A percentile compares a stretch with the other conserved stretches of the same genome.
These are phyloP conservation scores for Zaprionus bogoriensis DNA, from an alignment of 2,888 invertebrate genomes.

Conservation along the genomic window DNA sequence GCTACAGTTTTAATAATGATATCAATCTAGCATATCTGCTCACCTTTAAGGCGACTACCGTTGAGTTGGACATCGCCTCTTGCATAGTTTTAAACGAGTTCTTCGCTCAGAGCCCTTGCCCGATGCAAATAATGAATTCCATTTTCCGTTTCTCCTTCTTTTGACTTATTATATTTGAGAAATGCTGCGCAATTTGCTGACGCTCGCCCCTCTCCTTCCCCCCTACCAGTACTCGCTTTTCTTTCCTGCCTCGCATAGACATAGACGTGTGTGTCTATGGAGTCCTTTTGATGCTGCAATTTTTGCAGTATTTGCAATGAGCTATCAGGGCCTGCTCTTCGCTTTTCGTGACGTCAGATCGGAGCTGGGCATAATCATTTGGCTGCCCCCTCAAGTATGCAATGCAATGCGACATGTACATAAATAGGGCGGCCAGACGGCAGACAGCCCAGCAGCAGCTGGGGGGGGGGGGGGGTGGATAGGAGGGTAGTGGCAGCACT, in stretches of 20 bases:
- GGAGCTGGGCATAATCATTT: constrained; percentile 43
- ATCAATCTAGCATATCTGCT: no score
- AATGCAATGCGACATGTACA: constrained; percentile 59
- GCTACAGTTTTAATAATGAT: no score
- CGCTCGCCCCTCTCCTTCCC: no score
- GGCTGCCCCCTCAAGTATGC: constrained; percentile 55
- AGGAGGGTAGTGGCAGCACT: not conserved
- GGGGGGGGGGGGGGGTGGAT: not conserved
- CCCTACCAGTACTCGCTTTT: no score
- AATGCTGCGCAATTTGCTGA: constrained; percentile 18
- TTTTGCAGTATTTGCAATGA: constrained; percentile 17
- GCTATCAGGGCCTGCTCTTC: not conserved
- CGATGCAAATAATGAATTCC: not conserved
- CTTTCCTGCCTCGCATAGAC: no score
- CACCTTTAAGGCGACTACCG: no score
- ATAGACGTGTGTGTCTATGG: not conserved
- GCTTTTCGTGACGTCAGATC: constrained; percentile 26
- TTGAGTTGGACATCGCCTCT: no score
- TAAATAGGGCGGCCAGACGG: constrained; percentile 50
- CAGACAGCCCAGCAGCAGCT: constrained; percentile 15
- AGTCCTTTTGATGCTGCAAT: constrained; percentile 17
- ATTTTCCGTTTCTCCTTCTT: not conserved
- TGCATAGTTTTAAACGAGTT: not conserved
- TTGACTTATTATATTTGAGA: not conserved
- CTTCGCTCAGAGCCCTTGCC: not conserved